These are phyloP conservation scores for Apodemus agrarius DNA, from an alignment of 2,797 vertebrate species.

Conservation along the genomic window DNA sequence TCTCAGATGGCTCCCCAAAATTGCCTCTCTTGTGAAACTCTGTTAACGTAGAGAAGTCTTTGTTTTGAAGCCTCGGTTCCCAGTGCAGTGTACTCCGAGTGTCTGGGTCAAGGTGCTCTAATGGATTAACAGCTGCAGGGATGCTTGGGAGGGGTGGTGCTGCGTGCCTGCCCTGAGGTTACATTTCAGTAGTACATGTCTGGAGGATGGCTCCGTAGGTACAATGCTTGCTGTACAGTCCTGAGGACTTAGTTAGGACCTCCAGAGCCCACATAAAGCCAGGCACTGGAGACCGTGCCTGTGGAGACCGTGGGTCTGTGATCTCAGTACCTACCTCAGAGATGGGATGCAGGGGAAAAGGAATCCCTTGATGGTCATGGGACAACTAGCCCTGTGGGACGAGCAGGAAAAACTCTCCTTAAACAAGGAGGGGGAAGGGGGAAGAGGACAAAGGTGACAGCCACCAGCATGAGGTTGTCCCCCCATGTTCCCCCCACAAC, in stretches of 20 bases:
- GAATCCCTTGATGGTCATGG: background rate
- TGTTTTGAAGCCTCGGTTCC: background rate
- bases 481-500: too few relatives aligned
- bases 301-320: background rate
- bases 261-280: background rate
- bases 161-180: background rate
- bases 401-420: background rate
- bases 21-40: conserved; percentile 8
- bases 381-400: background rate
- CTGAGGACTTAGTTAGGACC: background rate
- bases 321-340: background rate
- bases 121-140: background rate
- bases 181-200: too few relatives aligned
- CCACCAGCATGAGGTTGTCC: background rate
- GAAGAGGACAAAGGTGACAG: background rate
- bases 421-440: background rate
- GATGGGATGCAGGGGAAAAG: background rate
- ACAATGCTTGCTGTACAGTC: background rate
- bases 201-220: background rate
- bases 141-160: background rate
- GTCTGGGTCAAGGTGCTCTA: background rate
- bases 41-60: background rate
- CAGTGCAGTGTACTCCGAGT: background rate
- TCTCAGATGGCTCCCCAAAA: background rate
- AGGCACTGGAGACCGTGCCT: background rate